Percentiles rank a stretch among this genome's conserved stretches.
These are phyloP conservation scores for Chinchilla lanigera DNA, from an alignment of 2,113 vertebrate species.

Conservation along the genomic window DNA sequence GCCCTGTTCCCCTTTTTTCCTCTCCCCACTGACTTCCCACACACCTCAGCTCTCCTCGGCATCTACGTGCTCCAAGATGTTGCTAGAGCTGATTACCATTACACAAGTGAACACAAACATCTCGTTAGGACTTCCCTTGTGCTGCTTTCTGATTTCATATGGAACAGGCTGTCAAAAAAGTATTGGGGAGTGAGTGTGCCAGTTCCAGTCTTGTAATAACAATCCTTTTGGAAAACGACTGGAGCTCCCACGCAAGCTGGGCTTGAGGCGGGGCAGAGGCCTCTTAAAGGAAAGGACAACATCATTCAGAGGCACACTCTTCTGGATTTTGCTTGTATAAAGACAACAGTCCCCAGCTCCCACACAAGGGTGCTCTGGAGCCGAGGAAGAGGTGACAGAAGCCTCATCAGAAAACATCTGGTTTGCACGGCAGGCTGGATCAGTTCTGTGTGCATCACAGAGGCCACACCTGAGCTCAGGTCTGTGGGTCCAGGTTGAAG, in stretches of 20 bases:
- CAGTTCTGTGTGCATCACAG: background rate
- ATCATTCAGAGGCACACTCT: background rate
- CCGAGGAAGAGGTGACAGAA: background rate
- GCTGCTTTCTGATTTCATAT: conserved; percentile 67
- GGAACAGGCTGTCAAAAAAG: conserved; percentile 45
- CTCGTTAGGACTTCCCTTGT: background rate
- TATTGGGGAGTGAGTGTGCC: conserved; percentile 16
- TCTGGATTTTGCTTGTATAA: background rate
- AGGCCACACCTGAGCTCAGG: background rate
- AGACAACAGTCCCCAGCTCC: background rate
- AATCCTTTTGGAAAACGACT: conserved; percentile 44
- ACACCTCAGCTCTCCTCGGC: background rate
- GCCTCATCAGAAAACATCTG: background rate
- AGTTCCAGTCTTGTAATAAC: conserved; percentile 44
- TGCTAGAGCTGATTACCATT: background rate
- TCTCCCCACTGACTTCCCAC: background rate
- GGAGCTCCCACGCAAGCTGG: conserved; percentile 63
- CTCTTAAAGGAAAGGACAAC: conserved; percentile 49
- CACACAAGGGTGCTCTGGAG: background rate
- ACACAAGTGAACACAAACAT: background rate
- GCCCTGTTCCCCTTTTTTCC: background rate
- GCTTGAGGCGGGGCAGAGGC: conserved; percentile 33
- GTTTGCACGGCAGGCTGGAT: background rate
- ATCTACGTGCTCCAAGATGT: background rate
- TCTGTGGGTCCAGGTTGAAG: background rate